Evolutionary conservation across 2,888 invertebrate species (phyloP).

Genomic region (Psococerastis gibbosa): DNA sequence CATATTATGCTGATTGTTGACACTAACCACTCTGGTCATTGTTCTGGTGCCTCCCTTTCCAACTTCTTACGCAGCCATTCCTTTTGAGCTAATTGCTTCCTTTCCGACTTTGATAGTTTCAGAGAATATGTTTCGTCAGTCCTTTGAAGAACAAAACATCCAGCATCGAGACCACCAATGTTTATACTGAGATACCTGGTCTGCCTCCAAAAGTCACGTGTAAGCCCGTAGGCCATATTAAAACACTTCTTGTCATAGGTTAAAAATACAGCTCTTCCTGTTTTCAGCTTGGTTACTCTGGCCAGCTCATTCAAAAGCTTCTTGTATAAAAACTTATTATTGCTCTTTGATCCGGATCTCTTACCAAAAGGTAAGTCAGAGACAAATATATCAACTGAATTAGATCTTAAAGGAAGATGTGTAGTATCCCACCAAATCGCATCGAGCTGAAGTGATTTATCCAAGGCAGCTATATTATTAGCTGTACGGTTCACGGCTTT

Average conservation of each 20-base stretch:
- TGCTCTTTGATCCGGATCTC: slow-evolving; percentile 29
- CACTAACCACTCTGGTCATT: no score
- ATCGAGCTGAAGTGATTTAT: slow-evolving; percentile 21
- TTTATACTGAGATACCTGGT: slow-evolving; percentile 21
- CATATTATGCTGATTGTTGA: no score
- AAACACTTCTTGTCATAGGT: slow-evolving; percentile 25
- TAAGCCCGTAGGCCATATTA: slow-evolving; percentile 15
- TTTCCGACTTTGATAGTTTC: neutral
- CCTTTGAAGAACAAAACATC: slow-evolving; percentile 21
- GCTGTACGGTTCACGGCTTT: slow-evolving; percentile 27
- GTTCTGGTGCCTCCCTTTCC: neutral
- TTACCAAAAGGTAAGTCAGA: slow-evolving; percentile 39
- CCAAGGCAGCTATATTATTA: slow-evolving; percentile 26
- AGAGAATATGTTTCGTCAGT: slow-evolving; percentile 13
- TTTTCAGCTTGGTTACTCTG: slow-evolving; percentile 25
- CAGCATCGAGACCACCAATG: slow-evolving; percentile 24
- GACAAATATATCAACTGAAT: slow-evolving; percentile 32
- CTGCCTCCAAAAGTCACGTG: slow-evolving; percentile 20
- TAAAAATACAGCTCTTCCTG: slow-evolving; percentile 32
- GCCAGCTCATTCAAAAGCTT: slow-evolving; percentile 30
- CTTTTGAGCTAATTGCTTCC: neutral
- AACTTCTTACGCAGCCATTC: neutral
- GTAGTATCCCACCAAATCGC: slow-evolving; percentile 30
- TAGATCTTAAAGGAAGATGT: slow-evolving; percentile 29
- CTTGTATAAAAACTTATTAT: slow-evolving; percentile 33